A percentile compares a stretch with the other conserved stretches of the same genome.
Evolutionary conservation across 2,113 vertebrate species (phyloP).

Genomic region (Scolopax mira): DNA sequence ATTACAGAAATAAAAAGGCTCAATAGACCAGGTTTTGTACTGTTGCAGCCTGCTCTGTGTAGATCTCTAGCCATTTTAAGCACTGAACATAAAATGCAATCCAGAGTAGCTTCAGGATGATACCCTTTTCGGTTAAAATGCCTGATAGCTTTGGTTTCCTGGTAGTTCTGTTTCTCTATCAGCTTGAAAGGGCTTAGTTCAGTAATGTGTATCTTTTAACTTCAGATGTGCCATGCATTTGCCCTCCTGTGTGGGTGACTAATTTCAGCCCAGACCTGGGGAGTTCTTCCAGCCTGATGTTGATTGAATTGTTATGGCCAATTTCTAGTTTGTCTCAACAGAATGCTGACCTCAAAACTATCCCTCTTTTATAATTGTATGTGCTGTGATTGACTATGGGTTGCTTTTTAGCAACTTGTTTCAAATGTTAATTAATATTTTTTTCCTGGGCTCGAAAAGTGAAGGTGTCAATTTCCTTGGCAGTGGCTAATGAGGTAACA

Average conservation of each 20-base stretch:
- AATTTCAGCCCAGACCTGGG: rapidly evolving
- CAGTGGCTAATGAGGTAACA: neutral
- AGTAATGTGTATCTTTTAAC: neutral
- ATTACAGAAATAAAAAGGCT: conserved; percentile 27
- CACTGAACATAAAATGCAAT: neutral
- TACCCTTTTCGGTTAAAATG: neutral
- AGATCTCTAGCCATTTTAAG: neutral
- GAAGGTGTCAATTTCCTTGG: neutral
- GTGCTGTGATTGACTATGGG: neutral
- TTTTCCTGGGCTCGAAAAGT: neutral
- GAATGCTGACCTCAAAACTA: neutral
- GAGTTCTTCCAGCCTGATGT: neutral
- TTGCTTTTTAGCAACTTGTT: neutral
- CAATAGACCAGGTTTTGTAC: neutral
- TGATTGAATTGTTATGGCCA: neutral
- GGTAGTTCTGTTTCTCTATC: neutral
- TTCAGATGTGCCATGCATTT: neutral
- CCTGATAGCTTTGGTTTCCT: neutral
- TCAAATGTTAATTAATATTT: neutral
- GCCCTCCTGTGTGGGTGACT: neutral
- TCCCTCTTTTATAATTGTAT: neutral
- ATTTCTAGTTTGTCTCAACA: neutral
- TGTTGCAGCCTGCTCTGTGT: rapidly evolving
- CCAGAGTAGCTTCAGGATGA: neutral
- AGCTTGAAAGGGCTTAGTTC: neutral